Conservation (phyloP, 2,797 vertebrate genomes). For the Triplophysa bombifrons region DNA sequence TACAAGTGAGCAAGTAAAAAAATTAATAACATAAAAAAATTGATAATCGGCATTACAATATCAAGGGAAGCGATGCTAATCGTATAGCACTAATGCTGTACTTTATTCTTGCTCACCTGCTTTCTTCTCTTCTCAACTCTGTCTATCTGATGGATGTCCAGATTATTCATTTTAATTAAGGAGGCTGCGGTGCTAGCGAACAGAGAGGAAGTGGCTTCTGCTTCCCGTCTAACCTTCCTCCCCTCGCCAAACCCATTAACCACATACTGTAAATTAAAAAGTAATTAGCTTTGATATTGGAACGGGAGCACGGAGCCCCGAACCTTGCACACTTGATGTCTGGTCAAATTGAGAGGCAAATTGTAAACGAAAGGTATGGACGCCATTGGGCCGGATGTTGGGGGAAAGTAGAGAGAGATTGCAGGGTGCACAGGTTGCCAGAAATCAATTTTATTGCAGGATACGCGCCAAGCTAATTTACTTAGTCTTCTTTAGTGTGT, state of each 20-base stretch:
- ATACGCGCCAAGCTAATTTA: conserved; percentile 75
- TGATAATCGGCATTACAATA: not conserved
- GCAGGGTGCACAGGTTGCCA: conserved; percentile 67
- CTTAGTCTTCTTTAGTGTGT: conserved; percentile 74
- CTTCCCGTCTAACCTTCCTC: conserved; percentile 60
- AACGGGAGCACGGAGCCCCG: conserved; percentile 55
- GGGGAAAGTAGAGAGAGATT: conserved; percentile 57
- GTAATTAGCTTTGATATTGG: conserved; percentile 72
- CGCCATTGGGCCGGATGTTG: conserved; percentile 52
- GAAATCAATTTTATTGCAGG: conserved; percentile 78
- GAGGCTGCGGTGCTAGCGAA: conserved; percentile 61
- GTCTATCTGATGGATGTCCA: conserved; percentile 64
- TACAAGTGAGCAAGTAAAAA: not conserved
- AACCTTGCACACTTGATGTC: conserved; percentile 58
- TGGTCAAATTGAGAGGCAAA: conserved; percentile 60
- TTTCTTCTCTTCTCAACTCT: conserved; percentile 20
- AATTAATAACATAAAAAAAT: not conserved
- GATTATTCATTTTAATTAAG: conserved; percentile 70
- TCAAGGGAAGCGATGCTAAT: not conserved
- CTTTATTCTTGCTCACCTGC: conserved; percentile 15
- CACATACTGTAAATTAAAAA: conserved; percentile 75
- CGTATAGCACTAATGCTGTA: not conserved
- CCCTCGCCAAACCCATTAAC: conserved; percentile 73
- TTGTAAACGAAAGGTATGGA: conserved; percentile 66
- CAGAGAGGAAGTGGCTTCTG: conserved; percentile 60